These are phyloP conservation scores for Rhadinocentrus ornatus DNA, from an alignment of 2,797 vertebrate genomes.

Conservation along the genomic window DNA sequence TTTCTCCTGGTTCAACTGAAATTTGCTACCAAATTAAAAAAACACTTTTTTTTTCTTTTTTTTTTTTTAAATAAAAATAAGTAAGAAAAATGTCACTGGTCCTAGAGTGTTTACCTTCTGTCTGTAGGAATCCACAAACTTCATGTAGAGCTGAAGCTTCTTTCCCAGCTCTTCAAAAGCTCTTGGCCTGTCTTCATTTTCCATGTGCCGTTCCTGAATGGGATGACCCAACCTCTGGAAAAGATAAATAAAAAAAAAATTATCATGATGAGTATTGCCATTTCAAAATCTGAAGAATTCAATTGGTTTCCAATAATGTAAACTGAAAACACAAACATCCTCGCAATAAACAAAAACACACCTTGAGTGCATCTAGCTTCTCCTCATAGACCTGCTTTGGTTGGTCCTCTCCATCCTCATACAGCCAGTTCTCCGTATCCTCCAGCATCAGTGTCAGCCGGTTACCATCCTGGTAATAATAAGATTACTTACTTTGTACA, in stretches of 20 bases:
- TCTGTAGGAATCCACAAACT: slow-evolving; percentile 90
- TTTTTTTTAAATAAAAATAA: neutral
- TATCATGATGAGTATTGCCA: neutral
- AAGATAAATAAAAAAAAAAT: neutral
- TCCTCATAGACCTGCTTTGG: slow-evolving; percentile 92
- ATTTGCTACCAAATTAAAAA: neutral
- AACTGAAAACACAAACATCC: neutral
- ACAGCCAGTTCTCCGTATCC: slow-evolving; percentile 95
- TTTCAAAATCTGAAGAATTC: neutral
- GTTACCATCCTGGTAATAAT: slow-evolving; percentile 84
- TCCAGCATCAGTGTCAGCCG: slow-evolving; percentile 89
- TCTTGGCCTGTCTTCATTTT: slow-evolving; percentile 92
- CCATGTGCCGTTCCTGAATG: slow-evolving; percentile 90
- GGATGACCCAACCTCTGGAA: slow-evolving; percentile 90
- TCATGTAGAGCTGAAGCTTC: slow-evolving; percentile 93
- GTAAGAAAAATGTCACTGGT: neutral
- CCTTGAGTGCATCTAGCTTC: slow-evolving; percentile 91
- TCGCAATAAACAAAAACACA: slow-evolving; percentile 31
- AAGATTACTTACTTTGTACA: slow-evolving; percentile 1
- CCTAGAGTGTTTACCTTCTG: slow-evolving; percentile 84
- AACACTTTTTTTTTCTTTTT: too few species aligned
- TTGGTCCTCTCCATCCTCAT: slow-evolving; percentile 96
- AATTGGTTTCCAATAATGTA: neutral
- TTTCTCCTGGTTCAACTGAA: neutral
- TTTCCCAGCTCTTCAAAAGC: slow-evolving; percentile 93